phyloP scores from a whole-genome alignment of 2,797 vertebrate species.

The Gallinago stenura region DNA sequence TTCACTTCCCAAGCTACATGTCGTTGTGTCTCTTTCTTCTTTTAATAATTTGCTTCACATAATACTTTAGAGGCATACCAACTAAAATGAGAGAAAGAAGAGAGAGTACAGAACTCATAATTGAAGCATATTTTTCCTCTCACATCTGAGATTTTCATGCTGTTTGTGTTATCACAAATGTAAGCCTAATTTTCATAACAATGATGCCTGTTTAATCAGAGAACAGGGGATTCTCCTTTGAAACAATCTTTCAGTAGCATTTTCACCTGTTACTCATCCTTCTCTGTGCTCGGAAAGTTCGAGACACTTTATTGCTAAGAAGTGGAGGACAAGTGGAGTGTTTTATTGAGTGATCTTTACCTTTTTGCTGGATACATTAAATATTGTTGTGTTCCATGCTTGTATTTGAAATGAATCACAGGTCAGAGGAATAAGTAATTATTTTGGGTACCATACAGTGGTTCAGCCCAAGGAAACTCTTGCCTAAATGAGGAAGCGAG shows the following conservation, averaged over 20 bases:
- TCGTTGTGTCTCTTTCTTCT: constrained; percentile 18
- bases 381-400: background rate
- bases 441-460: background rate
- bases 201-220: background rate
- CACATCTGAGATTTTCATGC: background rate
- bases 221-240: background rate
- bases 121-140: background rate
- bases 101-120: constrained; percentile 5
- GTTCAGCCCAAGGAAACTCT: background rate
- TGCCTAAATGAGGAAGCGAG: background rate
- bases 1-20: background rate
- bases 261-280: background rate
- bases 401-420: background rate
- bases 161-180: background rate
- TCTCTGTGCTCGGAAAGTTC: background rate
- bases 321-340: background rate
- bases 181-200: constrained; percentile 20
- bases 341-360: background rate
- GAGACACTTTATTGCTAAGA: background rate
- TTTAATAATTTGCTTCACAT: constrained; percentile 24
- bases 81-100: background rate
- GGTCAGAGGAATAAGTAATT: background rate
- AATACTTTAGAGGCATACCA: constrained; percentile 2
- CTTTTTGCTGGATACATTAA: background rate
- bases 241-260: background rate